Percentiles rank a stretch among this genome's conserved stretches.
Evolutionary conservation across 2,797 vertebrate genomes (phyloP).

Genomic region (Aulostomus chinensis): DNA sequence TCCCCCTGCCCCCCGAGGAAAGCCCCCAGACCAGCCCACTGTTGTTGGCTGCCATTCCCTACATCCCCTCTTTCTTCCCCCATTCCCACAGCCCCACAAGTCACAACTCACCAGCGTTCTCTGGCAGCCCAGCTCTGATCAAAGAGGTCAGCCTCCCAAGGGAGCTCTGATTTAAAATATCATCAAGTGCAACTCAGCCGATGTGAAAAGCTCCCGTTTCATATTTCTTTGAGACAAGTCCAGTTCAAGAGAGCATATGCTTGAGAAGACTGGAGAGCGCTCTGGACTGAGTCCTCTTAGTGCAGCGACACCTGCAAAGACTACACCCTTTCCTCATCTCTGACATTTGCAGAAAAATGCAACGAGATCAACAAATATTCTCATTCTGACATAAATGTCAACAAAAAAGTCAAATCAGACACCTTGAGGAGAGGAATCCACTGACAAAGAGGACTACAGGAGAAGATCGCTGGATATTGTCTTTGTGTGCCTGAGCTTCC

Average conservation of each 20-base stretch:
- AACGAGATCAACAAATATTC: no score
- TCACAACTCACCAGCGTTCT: slow-evolving; percentile 35
- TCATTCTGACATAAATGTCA: no score
- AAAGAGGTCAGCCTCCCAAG: slow-evolving; percentile 17
- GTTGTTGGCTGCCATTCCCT: slow-evolving; percentile 71
- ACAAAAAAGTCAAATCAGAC: background rate
- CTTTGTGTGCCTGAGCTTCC: slow-evolving; percentile 29
- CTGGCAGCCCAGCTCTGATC: slow-evolving; percentile 32
- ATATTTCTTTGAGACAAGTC: no score
- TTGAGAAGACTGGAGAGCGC: no score
- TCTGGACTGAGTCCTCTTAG: no score
- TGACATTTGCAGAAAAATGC: no score
- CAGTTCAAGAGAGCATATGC: no score
- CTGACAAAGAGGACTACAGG: slow-evolving; percentile 6
- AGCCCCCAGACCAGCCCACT: slow-evolving; percentile 69
- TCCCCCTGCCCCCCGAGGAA: slow-evolving; percentile 64
- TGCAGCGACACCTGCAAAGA: no score
- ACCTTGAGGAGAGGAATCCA: background rate
- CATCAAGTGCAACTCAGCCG: no score
- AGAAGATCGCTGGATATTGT: slow-evolving; percentile 12
- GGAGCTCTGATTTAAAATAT: slow-evolving; percentile 49
- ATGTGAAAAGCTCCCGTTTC: no score
- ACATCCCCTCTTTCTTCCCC: slow-evolving; percentile 81
- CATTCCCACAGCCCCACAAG: slow-evolving; percentile 51
- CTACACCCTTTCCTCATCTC: no score